A percentile compares a stretch with the other conserved stretches of the same genome.
Conservation (phyloP, 2,888 invertebrate genomes). For the Caenorhabditis sp. region DNA sequence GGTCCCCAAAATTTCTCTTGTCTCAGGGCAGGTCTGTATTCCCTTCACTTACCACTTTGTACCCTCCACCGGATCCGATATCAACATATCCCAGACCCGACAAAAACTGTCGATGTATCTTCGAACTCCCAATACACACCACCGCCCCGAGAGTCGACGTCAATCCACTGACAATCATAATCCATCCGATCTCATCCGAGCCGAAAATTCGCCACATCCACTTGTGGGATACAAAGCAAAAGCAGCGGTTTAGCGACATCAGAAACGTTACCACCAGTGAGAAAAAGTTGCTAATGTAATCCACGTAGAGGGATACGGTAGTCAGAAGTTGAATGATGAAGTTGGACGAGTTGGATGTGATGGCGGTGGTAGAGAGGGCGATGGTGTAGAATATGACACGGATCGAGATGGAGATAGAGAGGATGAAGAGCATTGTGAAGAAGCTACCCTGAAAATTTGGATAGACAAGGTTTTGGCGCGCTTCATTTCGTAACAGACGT, state of each 20-base stretch:
- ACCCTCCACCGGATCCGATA: slow-evolving; percentile 8
- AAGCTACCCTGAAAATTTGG: too few relatives aligned
- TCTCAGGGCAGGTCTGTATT: too few relatives aligned
- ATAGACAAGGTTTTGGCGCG: too few relatives aligned
- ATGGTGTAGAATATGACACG: too few relatives aligned
- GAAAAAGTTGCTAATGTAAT: slow-evolving; percentile 51
- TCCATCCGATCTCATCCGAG: background rate
- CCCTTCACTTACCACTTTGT: slow-evolving; percentile 24
- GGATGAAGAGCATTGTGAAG: too few relatives aligned
- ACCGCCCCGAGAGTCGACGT: slow-evolving; percentile 6
- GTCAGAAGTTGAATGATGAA: too few relatives aligned
- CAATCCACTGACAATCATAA: background rate
- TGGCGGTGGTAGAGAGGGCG: too few relatives aligned
- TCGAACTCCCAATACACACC: background rate
- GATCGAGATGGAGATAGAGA: too few relatives aligned
- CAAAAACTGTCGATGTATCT: background rate
- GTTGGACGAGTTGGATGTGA: too few relatives aligned
- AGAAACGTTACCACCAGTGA: slow-evolving; percentile 28
- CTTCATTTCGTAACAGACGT: too few relatives aligned
- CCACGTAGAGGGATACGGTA: slow-evolving; percentile 43
- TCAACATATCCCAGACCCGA: slow-evolving; percentile 17
- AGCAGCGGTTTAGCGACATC: slow-evolving; percentile 42
- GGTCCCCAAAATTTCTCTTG: background rate
- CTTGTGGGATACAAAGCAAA: slow-evolving; percentile 7
- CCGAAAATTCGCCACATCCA: slow-evolving; percentile 23